phyloP scores from a whole-genome alignment of 2,888 invertebrate species.

The Trachelus iudaicus region DNA sequence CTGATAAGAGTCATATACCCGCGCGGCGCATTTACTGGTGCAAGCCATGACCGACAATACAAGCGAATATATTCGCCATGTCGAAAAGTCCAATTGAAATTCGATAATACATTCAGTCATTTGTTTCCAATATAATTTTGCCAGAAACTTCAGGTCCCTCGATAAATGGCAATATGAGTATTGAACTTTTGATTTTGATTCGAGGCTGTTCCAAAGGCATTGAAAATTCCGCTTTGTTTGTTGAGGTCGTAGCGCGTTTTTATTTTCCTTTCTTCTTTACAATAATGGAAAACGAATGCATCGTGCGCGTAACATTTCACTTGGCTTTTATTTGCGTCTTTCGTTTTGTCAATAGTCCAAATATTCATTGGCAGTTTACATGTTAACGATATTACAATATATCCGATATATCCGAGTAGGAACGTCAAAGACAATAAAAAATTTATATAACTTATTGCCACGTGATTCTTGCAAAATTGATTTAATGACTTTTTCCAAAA shows the following conservation, averaged over 20 bases:
- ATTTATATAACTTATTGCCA: neutral
- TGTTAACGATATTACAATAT: neutral
- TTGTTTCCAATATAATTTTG: neutral
- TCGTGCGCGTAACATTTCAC: neutral
- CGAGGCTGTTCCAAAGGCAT: neutral
- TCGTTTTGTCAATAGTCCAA: neutral
- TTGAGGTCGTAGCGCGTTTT: neutral
- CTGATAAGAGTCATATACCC: slow-evolving; percentile 61
- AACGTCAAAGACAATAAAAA: neutral
- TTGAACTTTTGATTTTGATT: neutral
- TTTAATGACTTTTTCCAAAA: neutral
- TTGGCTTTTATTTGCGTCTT: neutral
- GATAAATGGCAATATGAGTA: neutral
- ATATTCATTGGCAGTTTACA: neutral
- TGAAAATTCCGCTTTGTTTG: neutral
- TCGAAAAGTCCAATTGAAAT: neutral
- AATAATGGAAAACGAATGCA: neutral
- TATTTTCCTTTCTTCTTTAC: neutral
- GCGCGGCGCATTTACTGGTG: slow-evolving; percentile 7
- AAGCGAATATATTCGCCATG: neutral
- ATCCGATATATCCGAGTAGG: neutral
- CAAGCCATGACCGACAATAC: slow-evolving; percentile 5
- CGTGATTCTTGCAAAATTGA: neutral
- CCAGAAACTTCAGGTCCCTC: neutral
- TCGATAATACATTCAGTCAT: neutral